phyloP scores from a whole-genome alignment of 2,797 vertebrate genomes.

The Sebastes matsubarae region DNA sequence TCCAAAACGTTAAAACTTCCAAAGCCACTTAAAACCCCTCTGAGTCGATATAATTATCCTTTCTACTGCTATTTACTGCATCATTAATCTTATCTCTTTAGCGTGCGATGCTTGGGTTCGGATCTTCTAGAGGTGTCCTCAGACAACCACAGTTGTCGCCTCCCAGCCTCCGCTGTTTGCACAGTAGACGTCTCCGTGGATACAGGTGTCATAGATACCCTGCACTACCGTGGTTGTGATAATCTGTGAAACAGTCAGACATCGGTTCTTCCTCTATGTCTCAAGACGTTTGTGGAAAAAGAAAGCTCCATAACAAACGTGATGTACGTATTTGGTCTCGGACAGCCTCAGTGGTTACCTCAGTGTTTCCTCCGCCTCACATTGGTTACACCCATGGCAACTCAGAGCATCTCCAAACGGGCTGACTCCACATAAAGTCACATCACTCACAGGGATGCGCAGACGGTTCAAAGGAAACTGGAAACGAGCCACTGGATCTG shows the following conservation, averaged over 20 bases:
- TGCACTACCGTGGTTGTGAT: background rate
- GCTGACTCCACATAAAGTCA: conserved; percentile 27
- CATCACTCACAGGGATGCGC: conserved; percentile 38
- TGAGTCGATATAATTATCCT: background rate
- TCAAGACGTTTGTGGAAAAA: background rate
- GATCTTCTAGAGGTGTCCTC: background rate
- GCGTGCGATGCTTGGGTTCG: background rate
- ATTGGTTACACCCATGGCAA: background rate
- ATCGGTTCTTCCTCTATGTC: background rate
- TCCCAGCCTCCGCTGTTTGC: background rate
- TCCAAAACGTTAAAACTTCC: background rate
- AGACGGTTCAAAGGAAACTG: conserved; percentile 35
- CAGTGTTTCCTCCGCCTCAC: background rate
- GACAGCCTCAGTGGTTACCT: background rate
- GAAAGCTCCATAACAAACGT: background rate
- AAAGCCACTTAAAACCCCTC: background rate
- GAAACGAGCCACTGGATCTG: conserved; percentile 51
- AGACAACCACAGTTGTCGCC: background rate
- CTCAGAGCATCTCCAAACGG: background rate
- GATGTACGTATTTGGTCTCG: background rate
- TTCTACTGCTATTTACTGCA: background rate
- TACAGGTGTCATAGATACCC: background rate
- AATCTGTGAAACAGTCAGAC: background rate
- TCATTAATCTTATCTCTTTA: background rate
- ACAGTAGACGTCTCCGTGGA: background rate